Conservation (phyloP, 2,888 invertebrate genomes). For the Atethmia centrago region DNA sequence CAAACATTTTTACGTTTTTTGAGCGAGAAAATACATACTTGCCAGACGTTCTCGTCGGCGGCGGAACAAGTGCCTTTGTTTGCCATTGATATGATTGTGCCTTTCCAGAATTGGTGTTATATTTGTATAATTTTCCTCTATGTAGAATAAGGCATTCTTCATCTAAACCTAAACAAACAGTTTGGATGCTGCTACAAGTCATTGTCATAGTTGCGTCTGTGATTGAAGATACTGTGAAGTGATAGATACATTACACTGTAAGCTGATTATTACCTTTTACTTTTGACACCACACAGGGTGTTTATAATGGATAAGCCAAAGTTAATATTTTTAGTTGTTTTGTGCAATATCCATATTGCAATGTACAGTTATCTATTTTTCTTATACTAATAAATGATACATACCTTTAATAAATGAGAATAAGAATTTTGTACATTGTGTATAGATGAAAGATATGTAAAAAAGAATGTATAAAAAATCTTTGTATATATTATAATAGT, state of each 20-base stretch:
- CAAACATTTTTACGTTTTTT: not conserved
- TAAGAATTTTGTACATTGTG: conserved; percentile 87
- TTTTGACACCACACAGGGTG: conserved; percentile 77
- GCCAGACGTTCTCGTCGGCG: conserved; percentile 9
- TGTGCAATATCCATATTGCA: conserved; percentile 89
- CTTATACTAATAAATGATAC: conserved; percentile 77
- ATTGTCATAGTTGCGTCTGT: conserved; percentile 72
- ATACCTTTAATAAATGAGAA: conserved; percentile 76
- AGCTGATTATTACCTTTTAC: conserved; percentile 71
- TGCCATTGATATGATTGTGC: conserved; percentile 20
- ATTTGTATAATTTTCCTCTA: conserved; percentile 18
- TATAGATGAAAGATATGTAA: conserved; percentile 83
- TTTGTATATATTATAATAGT: conserved; percentile 80
- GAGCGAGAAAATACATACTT: not conserved
- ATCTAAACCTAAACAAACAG: conserved; percentile 56
- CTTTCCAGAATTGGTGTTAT: conserved; percentile 37
- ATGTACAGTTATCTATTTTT: conserved; percentile 87
- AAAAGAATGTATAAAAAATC: conserved; percentile 84
- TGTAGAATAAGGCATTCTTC: conserved; percentile 5
- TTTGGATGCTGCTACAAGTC: conserved; percentile 64
- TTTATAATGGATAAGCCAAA: conserved; percentile 89
- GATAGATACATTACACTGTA: conserved; percentile 68
- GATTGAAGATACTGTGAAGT: conserved; percentile 71
- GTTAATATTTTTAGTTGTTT: conserved; percentile 88
- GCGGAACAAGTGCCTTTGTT: conserved; percentile 5